Conservation (phyloP, 2,113 vertebrate genomes). For the Gymnobelideus leadbeateri region DNA sequence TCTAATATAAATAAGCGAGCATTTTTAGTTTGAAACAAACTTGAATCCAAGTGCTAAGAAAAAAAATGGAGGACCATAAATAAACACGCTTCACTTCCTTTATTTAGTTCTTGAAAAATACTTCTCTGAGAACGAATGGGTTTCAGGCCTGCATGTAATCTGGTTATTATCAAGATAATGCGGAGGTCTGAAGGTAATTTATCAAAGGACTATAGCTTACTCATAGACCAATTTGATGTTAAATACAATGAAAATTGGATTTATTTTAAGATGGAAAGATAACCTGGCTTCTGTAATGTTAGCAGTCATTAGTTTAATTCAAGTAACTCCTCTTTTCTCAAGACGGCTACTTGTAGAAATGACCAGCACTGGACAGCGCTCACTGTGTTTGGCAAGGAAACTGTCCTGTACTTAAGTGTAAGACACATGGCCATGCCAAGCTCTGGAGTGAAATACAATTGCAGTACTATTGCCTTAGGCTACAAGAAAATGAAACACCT, state of each 20-base stretch:
- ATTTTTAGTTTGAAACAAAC: slow-evolving; percentile 64
- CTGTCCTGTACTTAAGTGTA: slow-evolving; percentile 51
- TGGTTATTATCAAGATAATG: slow-evolving; percentile 71
- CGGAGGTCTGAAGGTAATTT: slow-evolving; percentile 73
- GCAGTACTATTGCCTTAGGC: slow-evolving; percentile 57
- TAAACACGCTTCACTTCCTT: slow-evolving; percentile 68
- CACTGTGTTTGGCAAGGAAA: slow-evolving; percentile 75
- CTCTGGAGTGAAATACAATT: slow-evolving; percentile 62
- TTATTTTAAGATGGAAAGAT: slow-evolving; percentile 68
- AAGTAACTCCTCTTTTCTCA: slow-evolving; percentile 62
- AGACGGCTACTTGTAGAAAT: slow-evolving; percentile 21
- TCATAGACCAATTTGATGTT: slow-evolving; percentile 70
- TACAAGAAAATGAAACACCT: slow-evolving; percentile 60
- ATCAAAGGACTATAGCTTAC: slow-evolving; percentile 68
- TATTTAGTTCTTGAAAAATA: slow-evolving; percentile 68
- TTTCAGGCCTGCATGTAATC: slow-evolving; percentile 69
- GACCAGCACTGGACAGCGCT: slow-evolving; percentile 21
- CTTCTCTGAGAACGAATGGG: slow-evolving; percentile 65
- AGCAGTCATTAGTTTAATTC: slow-evolving; percentile 69
- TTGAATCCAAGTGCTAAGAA: slow-evolving; percentile 67
- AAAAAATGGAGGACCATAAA: slow-evolving; percentile 66
- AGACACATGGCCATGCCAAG: slow-evolving; percentile 69
- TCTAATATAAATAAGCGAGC: slow-evolving; percentile 55
- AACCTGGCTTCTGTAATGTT: slow-evolving; percentile 66
- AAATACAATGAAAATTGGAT: slow-evolving; percentile 75